Evolutionary conservation across 2,797 vertebrate species (phyloP), one percentile per base, ranked within the genome.

Genomic region (Artibeus jamaicensis): DNA sequence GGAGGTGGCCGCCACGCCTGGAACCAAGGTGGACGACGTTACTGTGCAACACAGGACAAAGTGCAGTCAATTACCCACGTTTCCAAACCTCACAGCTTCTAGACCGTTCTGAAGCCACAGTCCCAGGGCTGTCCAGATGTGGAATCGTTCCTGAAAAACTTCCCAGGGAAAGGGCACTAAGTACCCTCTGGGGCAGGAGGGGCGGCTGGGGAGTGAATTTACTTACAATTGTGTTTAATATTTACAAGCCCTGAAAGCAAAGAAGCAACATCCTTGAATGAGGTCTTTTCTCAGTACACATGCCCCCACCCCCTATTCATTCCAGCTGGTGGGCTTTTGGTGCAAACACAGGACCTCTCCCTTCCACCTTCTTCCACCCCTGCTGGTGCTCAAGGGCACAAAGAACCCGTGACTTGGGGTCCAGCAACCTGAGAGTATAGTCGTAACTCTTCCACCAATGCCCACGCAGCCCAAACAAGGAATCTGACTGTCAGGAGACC

Each of bases 61-160:
- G 22, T 6, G 24, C 12, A 0, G 1, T 21, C 1, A 0, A 2
- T 21, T 1, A 39, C 39, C 37, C 4, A 0, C 7, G 32, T 59
- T 21, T 9, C 44, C 9, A 2, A 11, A 39, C 14, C 1, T 3
- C 8, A 2, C 24, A 3, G 55, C 62, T 22, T 83, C 44, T 1
- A 26, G 70, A 22, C 16, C 26, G 5, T 22, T 34, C 65, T 46
- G 44, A 16, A 67, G 21, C n/a, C 39, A 19, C 1, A 37, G n/a
- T 10, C 74, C 24, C 1, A 1, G 24, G 29, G 26, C 73, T 37
- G 1, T 10, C 6, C 34, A 5, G 46, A 42, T 37, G 44, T 1
- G 10, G 22, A 32, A 10, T 50, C 5, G 26, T 39, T 24, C 90
- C n/a, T 26, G 24, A 59, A 87, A 91, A 83, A 44, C 6, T 22